Evolutionary conservation across 2,888 invertebrate species (phyloP).

Genomic region (Oconnorella tubifera): DNA sequence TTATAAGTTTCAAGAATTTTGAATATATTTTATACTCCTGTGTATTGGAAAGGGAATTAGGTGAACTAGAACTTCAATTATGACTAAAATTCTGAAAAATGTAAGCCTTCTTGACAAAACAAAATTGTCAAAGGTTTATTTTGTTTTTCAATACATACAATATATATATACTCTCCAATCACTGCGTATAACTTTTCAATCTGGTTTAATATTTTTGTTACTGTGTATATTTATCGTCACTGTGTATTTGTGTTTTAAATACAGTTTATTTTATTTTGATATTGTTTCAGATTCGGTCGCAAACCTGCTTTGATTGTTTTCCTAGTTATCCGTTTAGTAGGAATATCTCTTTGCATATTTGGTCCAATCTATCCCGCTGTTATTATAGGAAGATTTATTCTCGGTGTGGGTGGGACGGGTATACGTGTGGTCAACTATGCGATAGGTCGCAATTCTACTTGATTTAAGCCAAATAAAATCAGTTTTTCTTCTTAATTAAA

Average conservation of each 20-base stretch:
- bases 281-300: constrained; percentile 19
- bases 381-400: constrained; percentile 20
- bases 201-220: too few species aligned
- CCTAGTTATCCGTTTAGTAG: constrained; percentile 16
- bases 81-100: too few species aligned
- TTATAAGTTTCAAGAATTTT: too few species aligned
- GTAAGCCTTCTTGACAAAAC: too few species aligned
- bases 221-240: not conserved
- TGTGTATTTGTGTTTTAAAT: not conserved
- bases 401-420: constrained; percentile 14
- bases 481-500: too few species aligned
- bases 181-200: not conserved
- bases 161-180: not conserved
- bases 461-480: too few species aligned
- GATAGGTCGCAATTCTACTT: too few species aligned
- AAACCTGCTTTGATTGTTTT: constrained; percentile 8
- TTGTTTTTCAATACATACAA: too few species aligned
- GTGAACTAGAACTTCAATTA: too few species aligned
- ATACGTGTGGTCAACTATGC: not conserved
- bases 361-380: constrained; percentile 13
- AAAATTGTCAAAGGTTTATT: too few species aligned
- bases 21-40: too few species aligned
- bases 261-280: not conserved
- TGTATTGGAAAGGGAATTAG: too few species aligned
- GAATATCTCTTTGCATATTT: constrained; percentile 15